Conservation (phyloP, 2,797 vertebrate species). For the Arctocebus calabarensis region DNA sequence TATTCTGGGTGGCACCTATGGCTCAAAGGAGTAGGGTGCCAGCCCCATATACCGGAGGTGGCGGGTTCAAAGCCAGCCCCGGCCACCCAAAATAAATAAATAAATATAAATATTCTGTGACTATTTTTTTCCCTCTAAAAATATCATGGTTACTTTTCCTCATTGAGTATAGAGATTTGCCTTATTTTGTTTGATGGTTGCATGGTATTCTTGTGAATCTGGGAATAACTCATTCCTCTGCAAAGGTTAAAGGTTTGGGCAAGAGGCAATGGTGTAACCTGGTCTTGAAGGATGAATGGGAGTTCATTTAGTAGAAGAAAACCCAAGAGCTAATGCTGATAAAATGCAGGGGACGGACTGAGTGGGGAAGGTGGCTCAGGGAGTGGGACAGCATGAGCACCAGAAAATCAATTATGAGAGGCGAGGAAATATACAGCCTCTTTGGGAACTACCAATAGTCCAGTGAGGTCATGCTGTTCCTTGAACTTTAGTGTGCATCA, state of each 20-base stretch:
- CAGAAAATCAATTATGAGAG: no score
- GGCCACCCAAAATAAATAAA: no score
- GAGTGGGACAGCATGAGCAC: not conserved
- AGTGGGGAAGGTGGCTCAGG: not conserved
- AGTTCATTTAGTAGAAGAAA: not conserved
- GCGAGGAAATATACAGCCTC: not conserved
- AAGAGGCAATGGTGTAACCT: not conserved
- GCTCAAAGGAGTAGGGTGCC: no score
- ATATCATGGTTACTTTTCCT: not conserved
- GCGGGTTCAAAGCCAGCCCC: no score
- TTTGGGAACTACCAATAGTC: not conserved
- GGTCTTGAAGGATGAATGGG: not conserved
- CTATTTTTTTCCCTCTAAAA: not conserved
- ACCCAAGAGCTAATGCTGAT: not conserved
- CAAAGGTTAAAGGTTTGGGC: constrained; percentile 25
- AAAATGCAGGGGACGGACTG: no score
- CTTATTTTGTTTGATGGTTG: not conserved
- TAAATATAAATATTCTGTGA: constrained; percentile 42
- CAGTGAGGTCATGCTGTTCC: not conserved
- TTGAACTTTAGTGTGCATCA: not conserved
- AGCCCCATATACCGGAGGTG: no score
- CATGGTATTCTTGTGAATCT: not conserved
- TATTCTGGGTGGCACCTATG: not conserved
- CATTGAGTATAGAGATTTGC: not conserved
- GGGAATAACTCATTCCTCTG: constrained; percentile 34